Evolutionary conservation across 2,888 invertebrate genomes (phyloP).

Genomic region (Eudasyphora cyanicolor): DNA sequence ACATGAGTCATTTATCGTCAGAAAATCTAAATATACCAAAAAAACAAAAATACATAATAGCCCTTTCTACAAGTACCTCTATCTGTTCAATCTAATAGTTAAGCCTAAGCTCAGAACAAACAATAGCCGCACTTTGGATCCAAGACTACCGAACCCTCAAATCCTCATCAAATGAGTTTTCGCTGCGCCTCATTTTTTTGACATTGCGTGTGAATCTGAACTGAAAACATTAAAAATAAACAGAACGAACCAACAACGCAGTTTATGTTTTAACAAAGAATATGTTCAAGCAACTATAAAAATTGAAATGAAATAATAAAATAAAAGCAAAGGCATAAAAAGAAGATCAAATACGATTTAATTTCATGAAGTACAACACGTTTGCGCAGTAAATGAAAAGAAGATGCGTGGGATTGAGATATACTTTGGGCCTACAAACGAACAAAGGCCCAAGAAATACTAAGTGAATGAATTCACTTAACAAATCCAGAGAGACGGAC

Average conservation of each 20-base stretch:
- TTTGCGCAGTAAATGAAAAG: constrained; percentile 2
- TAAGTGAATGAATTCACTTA: constrained; percentile 1
- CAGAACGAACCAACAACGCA: too few relatives aligned
- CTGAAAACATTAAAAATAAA: constrained; percentile 1
- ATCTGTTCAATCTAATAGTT: background rate
- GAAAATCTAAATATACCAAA: background rate
- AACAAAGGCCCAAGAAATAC: background rate
- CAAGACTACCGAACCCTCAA: background rate
- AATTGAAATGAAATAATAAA: background rate
- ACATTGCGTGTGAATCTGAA: constrained; percentile 12
- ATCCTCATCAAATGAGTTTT: background rate
- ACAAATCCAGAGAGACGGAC: background rate
- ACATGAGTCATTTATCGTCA: background rate
- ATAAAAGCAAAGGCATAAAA: constrained; percentile 31
- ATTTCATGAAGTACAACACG: constrained; percentile 11
- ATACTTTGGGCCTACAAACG: background rate
- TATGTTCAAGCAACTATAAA: background rate
- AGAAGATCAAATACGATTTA: constrained; percentile 34
- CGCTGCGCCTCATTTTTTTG: background rate
- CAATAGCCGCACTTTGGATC: background rate
- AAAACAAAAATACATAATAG: too few relatives aligned
- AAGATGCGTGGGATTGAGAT: constrained; percentile 21
- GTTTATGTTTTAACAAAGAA: background rate
- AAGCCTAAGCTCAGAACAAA: background rate
- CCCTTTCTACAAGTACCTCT: background rate